Percentiles rank a stretch among this genome's conserved stretches.
phyloP scores from a whole-genome alignment of 2,113 vertebrate species.

The Ailuropoda melanoleuca region DNA sequence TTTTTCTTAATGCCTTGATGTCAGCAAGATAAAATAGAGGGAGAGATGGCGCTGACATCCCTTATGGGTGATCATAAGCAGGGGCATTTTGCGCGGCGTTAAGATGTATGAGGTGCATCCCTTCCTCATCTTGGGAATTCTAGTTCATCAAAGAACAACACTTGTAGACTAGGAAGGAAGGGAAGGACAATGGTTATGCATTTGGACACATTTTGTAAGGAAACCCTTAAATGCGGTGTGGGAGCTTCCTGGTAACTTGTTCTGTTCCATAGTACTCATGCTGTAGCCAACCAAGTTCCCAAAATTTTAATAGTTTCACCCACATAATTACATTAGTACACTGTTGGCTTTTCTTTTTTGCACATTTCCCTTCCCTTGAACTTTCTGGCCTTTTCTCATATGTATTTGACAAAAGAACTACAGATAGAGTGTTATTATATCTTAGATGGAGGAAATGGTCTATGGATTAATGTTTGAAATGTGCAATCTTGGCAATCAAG shows the following conservation, averaged over 20 bases:
- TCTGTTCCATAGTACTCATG: neutral
- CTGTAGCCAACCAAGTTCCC: neutral
- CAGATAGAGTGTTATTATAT: neutral
- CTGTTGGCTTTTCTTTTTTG: neutral
- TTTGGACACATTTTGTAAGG: neutral
- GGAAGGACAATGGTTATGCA: neutral
- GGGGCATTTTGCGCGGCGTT: neutral
- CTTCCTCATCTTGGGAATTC: neutral
- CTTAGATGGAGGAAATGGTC: slow-evolving; percentile 12
- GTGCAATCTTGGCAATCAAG: neutral
- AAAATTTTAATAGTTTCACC: neutral
- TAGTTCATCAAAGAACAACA: neutral
- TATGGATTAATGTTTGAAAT: neutral
- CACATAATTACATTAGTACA: neutral
- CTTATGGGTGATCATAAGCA: neutral
- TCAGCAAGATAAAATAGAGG: neutral
- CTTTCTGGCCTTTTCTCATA: neutral
- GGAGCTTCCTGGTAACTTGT: neutral
- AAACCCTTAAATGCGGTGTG: neutral
- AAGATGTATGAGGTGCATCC: neutral
- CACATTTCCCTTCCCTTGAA: neutral
- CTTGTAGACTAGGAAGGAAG: neutral
- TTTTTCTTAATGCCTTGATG: neutral
- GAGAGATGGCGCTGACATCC: neutral
- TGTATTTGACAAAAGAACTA: neutral